Percentiles rank a stretch among this genome's conserved stretches.
These are phyloP conservation scores for Dysidea cf. avara DNA, from an alignment of 37 sponge, comb jelly and placozoan genomes.

Conservation along the genomic window DNA sequence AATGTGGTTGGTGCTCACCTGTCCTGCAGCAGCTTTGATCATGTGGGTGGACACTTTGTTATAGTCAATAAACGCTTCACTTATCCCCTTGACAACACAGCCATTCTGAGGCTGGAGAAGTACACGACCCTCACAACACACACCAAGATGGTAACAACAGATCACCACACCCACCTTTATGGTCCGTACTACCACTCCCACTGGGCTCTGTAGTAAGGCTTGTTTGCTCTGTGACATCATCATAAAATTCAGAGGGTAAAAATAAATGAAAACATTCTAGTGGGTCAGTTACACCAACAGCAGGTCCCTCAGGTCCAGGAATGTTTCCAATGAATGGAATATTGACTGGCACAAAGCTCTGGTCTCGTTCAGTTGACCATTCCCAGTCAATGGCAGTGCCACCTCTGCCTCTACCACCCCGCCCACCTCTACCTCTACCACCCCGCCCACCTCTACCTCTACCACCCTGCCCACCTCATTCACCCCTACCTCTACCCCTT, in stretches of 20 bases:
- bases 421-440: background rate
- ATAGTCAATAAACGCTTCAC: too few relatives aligned
- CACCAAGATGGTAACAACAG: too few relatives aligned
- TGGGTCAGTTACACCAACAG: background rate
- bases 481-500: background rate
- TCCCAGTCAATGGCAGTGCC: background rate
- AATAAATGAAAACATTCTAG: conserved; percentile 23
- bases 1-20: too few relatives aligned
- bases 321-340: background rate
- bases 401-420: background rate
- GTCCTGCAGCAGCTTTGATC: too few relatives aligned
- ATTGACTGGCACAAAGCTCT: background rate
- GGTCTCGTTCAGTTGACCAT: background rate
- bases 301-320: conserved; percentile 13
- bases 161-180: too few relatives aligned
- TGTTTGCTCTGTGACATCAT: conserved; percentile 13
- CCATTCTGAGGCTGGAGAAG: too few relatives aligned
- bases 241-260: background rate
- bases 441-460: background rate
- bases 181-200: too few relatives aligned
- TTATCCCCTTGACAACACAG: too few relatives aligned
- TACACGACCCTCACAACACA: too few relatives aligned
- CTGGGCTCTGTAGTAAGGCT: too few relatives aligned
- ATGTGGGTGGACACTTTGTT: too few relatives aligned
- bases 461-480: background rate